A percentile compares a stretch with the other conserved stretches of the same genome.
Conservation (phyloP, 2,113 vertebrate species). For the Rhinolophus sinicus region DNA sequence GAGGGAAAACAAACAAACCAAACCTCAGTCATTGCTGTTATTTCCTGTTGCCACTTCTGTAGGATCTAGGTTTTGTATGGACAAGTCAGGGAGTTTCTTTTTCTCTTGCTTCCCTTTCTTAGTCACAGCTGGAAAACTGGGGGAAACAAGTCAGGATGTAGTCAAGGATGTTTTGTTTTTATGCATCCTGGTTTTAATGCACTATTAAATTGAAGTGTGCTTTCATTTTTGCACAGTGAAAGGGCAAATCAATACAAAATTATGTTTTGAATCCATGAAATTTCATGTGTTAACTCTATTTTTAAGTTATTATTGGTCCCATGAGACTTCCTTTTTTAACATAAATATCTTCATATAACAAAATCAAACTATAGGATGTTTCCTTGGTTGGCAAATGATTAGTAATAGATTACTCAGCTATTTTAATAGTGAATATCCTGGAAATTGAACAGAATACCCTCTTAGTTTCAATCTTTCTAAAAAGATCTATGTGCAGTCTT, state of each 20-base stretch:
- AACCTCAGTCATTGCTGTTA: neutral
- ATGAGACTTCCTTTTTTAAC: neutral
- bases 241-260: slow-evolving; percentile 34
- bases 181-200: slow-evolving; percentile 53
- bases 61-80: neutral
- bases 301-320: neutral
- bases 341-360: neutral
- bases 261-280: slow-evolving; percentile 10
- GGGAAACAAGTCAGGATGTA: slow-evolving; percentile 44
- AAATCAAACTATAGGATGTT: slow-evolving; percentile 30
- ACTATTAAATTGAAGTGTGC: slow-evolving; percentile 28
- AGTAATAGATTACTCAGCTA: slow-evolving; percentile 9
- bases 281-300: neutral
- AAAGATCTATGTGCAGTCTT: neutral
- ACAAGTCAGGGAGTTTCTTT: slow-evolving; percentile 51
- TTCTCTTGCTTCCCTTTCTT: slow-evolving; percentile 50
- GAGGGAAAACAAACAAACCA: neutral
- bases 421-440: slow-evolving; percentile 1
- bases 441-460: slow-evolving; percentile 3
- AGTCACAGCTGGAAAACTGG: slow-evolving; percentile 50
- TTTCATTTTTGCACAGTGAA: slow-evolving; percentile 42
- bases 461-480: slow-evolving; percentile 50
- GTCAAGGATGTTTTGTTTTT: slow-evolving; percentile 65
- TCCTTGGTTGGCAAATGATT: slow-evolving; percentile 48
- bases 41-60: slow-evolving; percentile 45